Base-by-base conservation (phyloP, 1,140 invertebrate species). In the Pogonognathellus flavescens region DNA sequence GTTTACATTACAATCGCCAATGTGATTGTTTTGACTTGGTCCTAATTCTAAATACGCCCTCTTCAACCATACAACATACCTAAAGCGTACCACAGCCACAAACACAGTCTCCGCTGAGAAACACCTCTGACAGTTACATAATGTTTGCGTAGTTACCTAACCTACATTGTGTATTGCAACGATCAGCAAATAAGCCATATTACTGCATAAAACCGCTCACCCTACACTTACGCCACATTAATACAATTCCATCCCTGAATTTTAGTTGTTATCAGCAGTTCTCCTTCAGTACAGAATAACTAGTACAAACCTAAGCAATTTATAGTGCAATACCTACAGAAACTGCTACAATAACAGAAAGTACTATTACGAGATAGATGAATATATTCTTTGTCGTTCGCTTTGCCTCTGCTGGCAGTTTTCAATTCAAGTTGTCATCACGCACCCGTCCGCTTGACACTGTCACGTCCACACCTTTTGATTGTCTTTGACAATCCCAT, bases 401-500 rank as follows among this genome's bases (percentile, higher is more conserved):
- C 31, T 76, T 41, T 76, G 49, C 70, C 31, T 25, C 70, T 76
- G 14, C 31, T 76, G 70, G 70, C 70, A 76, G 31, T 76, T 76
- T 76, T 76, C 70, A 76, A 76, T 76, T 76, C 70, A 50, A 76
- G 70, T 31, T 76, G 70, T 76, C 70, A 76, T 76, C 70, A 76
- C 70, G 70, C 41, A 41, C 55, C 52, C 53, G 80, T 57, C 80
- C 55, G 80, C 50, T 13, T 81, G 80, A 53, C 80, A 81, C 50
- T 81, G 80, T 55, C 80, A 81, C 80, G 80, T 81, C 80, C 80
- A 81, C 80, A 81, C 80, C 80, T 81, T 41, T 57, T 81, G 50
- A 81, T 81, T 81, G 80, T 81, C 80, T 81, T 81, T 57, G 50
- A 53, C 80, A 81, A 81, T 81, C 50, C 80, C 55, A 81, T 81